Base-by-base conservation (phyloP, 2,888 invertebrate genomes). In the Panopea generosa region DNA sequence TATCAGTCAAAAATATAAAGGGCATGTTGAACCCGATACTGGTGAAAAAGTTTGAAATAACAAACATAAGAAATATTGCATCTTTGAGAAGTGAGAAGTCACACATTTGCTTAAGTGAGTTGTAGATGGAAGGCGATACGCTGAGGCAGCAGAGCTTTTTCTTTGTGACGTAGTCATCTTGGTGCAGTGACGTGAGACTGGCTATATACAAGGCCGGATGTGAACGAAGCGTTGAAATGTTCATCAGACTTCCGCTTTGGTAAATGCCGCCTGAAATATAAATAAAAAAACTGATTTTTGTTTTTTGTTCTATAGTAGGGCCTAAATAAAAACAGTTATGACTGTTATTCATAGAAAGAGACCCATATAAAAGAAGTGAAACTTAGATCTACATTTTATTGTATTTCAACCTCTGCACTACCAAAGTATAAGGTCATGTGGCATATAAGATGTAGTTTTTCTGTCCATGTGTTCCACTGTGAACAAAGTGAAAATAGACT, bases 1-100 rank as follows among this genome's bases (percentile, higher is more conserved):
- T 86, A 82, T 93, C 93, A 24, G 98, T 97, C 65, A 97, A 93
- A 88, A 96, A 99, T 93, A 96, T 95, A 92, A 97, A 99, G 0
- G 99, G 99, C 24, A 99, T 97, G 92, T 98, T 99, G 94, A 99
- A 98, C 4, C 92, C 92, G 94, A 98, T 95, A 95, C 98, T 97
- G 0, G 98, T 98, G 79, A 99, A 95, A 88, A 97, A 96, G 27
- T 99, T 99, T 81, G 98, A 97, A 29, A 97, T 86, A 3, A 97
- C 96, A 52, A 99, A 94, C 49, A 99, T 94, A 70, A 98, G 93
- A 92, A 99, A 99, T 0, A 97, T 96, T 0, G 96, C 96, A 49
- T 98, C 97, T 90, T 95, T 95, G 57, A 99, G 94, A 0, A 99
- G 93, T 62, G 95, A 95, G 27, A 97, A 94, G 91, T 99, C 98